Evolutionary conservation across 1,140 invertebrate species (phyloP).

Genomic region (Meloidogyne exigua): DNA sequence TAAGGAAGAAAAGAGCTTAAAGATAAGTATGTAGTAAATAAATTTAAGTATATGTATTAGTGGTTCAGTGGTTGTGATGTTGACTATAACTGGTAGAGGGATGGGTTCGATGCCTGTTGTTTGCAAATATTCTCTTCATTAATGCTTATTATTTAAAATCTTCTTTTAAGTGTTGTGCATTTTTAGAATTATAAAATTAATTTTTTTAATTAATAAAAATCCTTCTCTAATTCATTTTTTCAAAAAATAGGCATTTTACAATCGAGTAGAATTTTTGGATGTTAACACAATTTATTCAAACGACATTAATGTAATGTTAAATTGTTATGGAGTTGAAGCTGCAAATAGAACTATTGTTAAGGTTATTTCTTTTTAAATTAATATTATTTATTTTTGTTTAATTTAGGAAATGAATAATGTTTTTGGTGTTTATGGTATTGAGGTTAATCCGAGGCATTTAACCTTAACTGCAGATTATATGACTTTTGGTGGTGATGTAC

Average conservation of each 20-base stretch:
- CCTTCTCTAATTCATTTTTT: background rate
- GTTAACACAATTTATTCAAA: constrained; percentile 85
- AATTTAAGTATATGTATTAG: too few relatives aligned
- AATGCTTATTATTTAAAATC: too few relatives aligned
- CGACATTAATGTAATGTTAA: constrained; percentile 84
- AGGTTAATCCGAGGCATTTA: constrained; percentile 88
- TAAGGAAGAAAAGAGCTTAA: too few relatives aligned
- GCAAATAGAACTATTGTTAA: constrained; percentile 80
- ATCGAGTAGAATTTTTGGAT: constrained; percentile 78
- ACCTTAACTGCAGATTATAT: constrained; percentile 92
- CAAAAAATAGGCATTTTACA: constrained; percentile 75
- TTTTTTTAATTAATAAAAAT: background rate
- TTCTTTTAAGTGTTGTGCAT: too few relatives aligned
- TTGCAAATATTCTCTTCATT: too few relatives aligned
- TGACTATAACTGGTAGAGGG: too few relatives aligned
- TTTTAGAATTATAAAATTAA: too few relatives aligned
- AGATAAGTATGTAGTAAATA: too few relatives aligned
- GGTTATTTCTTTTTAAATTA: constrained; percentile 55
- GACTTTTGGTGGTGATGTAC: constrained; percentile 86
- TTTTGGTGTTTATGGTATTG: constrained; percentile 91
- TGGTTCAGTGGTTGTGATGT: too few relatives aligned
- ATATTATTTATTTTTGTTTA: background rate
- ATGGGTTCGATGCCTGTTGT: too few relatives aligned
- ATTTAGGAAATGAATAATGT: constrained; percentile 82
- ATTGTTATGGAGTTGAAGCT: constrained; percentile 89